Base-by-base conservation (phyloP, 2,113 vertebrate species). In the Rhineura floridana region DNA sequence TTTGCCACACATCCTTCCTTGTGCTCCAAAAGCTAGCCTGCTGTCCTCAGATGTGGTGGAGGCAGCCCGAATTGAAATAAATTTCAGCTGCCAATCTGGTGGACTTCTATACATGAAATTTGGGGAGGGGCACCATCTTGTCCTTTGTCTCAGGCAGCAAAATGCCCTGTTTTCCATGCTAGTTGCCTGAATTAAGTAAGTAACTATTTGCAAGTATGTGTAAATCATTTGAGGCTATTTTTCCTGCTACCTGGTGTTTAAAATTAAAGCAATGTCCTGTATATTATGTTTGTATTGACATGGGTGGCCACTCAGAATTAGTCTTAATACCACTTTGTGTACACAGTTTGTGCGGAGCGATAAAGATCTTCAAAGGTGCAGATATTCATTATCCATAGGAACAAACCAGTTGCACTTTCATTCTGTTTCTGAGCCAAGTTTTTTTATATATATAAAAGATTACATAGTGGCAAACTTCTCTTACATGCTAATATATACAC, bases 381-480 rank as follows among this genome's bases (percentile, higher is more conserved):
- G 59, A 23, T 70, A 46, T 55, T 42, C 72, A 88, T 77, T 70
- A 63, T 78, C 36, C 13, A 44, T 17, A 88, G 63, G 36, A 79
- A 84, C 30, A 84, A 15, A 55, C 23, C 62, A 84, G 65, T 39
- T n/a, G 12, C 33, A 25, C 33, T 70, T 78, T 42, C 36, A 77
- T 78, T 78, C 73, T 30, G 63, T 36, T 69, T 19, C 11, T n/a
- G 63, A 42, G 81, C 63, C 75, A 69, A 82, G 36, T 17, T 83
- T 88, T 88, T 88, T 67, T 39, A 67, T 44, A 83, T 30, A 67
- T 67, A 67, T 30, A 67, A n/a, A 13, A 83, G 59, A 72, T 89
- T 84, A 89, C 44, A 67, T 48, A 67, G 21, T 15, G 1, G 42
- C 42, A 69, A 70, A 78, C 33, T 52, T 55, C 52, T 48, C 63